These are phyloP conservation scores for Epinotia bilunana DNA, from an alignment of 2,888 invertebrate species.

Conservation along the genomic window DNA sequence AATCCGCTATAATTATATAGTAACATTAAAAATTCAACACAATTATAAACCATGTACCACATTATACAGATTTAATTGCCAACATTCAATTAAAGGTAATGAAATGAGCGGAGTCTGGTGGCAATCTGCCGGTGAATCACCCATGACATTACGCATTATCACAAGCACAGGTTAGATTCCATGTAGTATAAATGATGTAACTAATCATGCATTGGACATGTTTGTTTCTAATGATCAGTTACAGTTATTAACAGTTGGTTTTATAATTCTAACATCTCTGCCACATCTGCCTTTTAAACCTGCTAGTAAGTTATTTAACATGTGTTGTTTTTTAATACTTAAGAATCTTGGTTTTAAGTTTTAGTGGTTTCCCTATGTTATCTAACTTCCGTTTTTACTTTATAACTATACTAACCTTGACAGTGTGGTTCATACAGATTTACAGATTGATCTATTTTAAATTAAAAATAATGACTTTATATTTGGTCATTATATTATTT, in stretches of 20 bases:
- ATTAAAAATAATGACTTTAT: neutral
- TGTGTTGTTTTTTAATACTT: neutral
- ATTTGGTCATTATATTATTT: neutral
- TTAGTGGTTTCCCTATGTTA: neutral
- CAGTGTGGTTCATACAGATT: slow-evolving; percentile 6
- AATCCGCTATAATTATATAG: neutral
- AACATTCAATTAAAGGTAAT: slow-evolving; percentile 73
- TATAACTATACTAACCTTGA: slow-evolving; percentile 1
- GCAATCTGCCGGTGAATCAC: slow-evolving; percentile 73
- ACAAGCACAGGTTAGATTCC: slow-evolving; percentile 47
- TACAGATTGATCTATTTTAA: neutral
- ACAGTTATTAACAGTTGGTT: slow-evolving; percentile 1
- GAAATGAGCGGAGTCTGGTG: slow-evolving; percentile 58
- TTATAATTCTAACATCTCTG: slow-evolving; percentile 9
- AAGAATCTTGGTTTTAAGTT: neutral
- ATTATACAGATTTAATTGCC: slow-evolving; percentile 60
- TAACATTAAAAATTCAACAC: slow-evolving; percentile 4
- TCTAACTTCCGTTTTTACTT: slow-evolving; percentile 4
- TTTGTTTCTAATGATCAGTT: slow-evolving; percentile 12
- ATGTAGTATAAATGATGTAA: slow-evolving; percentile 25
- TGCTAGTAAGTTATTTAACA: slow-evolving; percentile 3
- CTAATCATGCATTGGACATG: slow-evolving; percentile 29
- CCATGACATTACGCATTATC: slow-evolving; percentile 61
- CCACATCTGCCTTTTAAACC: neutral
- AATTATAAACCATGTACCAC: slow-evolving; percentile 27